Percentiles rank a stretch among this genome's conserved stretches.
phyloP scores from a whole-genome alignment of 2,888 invertebrate genomes.

The Temnothorax rugatulus region DNA sequence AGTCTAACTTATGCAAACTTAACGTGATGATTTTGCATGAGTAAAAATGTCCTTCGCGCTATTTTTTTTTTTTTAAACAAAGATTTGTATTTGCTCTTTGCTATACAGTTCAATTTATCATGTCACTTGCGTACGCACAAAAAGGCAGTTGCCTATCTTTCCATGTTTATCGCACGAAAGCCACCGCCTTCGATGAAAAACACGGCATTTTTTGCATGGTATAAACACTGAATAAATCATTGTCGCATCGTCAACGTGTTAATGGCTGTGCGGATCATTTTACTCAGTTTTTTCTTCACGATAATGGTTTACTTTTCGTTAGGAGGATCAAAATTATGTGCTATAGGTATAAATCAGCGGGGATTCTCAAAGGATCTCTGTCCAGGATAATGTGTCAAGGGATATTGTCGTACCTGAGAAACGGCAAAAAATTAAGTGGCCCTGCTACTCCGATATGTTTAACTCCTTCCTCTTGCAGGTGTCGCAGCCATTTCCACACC shows the following conservation, averaged over 20 bases:
- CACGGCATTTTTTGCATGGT: constrained; percentile 50
- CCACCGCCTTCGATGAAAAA: constrained; percentile 19
- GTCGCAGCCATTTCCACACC: constrained; percentile 92
- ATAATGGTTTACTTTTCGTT: constrained; percentile 38
- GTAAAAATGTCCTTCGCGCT: not conserved
- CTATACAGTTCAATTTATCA: constrained; percentile 6
- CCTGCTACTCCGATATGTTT: constrained; percentile 94
- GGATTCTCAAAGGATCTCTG: not conserved
- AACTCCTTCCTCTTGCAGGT: constrained; percentile 94
- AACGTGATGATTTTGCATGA: not conserved
- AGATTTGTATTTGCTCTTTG: constrained; percentile 4
- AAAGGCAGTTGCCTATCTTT: not conserved
- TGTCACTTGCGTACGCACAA: not conserved
- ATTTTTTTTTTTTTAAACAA: constrained; percentile 18
- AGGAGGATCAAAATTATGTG: not conserved
- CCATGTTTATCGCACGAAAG: not conserved
- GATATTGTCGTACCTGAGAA: constrained; percentile 88
- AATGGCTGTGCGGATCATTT: constrained; percentile 41
- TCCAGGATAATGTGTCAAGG: not conserved
- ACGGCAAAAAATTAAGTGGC: constrained; percentile 94
- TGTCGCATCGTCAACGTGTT: constrained; percentile 18
- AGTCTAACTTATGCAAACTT: not conserved
- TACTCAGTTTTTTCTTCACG: not conserved
- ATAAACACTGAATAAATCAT: constrained; percentile 35
- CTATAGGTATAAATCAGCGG: not conserved